Conservation (phyloP, 2,888 invertebrate species). For the Conistra vaccinii region DNA sequence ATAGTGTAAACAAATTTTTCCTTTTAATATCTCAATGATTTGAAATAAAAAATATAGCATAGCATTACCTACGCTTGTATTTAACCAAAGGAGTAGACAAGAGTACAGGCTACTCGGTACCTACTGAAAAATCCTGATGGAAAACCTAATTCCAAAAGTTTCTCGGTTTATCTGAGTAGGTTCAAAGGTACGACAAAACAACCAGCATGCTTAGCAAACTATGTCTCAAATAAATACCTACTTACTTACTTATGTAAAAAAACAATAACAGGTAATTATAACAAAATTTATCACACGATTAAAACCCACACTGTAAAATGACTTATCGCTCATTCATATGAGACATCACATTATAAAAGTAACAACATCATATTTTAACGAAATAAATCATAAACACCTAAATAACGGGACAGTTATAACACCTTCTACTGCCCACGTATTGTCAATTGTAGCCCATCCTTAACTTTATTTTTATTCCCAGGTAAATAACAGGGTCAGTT, state of each 20-base stretch:
- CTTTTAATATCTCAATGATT: background rate
- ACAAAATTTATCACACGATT: constrained; percentile 33
- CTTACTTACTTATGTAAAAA: background rate
- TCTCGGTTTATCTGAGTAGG: background rate
- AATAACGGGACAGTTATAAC: constrained; percentile 45
- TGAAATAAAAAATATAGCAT: background rate
- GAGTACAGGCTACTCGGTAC: too few relatives aligned
- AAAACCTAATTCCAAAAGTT: background rate
- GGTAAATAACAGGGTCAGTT: constrained; percentile 60
- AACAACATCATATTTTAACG: constrained; percentile 40
- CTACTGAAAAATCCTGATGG: too few relatives aligned
- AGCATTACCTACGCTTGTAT: background rate
- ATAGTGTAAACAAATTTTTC: background rate
- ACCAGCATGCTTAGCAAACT: background rate
- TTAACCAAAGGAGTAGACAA: background rate
- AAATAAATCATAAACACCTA: constrained; percentile 45
- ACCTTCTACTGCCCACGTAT: constrained; percentile 51
- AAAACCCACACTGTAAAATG: constrained; percentile 46
- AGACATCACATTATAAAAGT: constrained; percentile 42
- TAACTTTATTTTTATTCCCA: constrained; percentile 51
- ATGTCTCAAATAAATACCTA: background rate
- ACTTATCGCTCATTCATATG: constrained; percentile 34
- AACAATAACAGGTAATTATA: constrained; percentile 17
- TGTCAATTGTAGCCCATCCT: constrained; percentile 26
- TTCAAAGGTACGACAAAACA: background rate